These are phyloP conservation scores for Melospiza melodia DNA, from an alignment of 2,113 vertebrate genomes.

Conservation along the genomic window DNA sequence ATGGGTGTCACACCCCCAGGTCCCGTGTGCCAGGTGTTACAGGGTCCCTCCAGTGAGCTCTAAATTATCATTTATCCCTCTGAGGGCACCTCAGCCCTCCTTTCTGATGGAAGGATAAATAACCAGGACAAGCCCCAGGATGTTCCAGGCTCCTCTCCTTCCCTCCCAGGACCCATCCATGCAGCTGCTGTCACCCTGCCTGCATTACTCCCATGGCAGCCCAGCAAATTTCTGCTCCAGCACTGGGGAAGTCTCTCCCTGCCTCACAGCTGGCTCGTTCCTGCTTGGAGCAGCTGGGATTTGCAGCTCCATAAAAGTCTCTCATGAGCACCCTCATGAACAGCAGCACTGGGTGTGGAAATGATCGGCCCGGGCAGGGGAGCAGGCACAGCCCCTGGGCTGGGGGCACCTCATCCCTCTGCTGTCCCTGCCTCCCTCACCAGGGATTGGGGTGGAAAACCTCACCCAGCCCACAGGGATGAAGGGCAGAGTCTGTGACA, in stretches of 20 bases:
- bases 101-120: not conserved
- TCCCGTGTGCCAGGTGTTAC: not conserved
- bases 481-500: not conserved
- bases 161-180: not conserved
- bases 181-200: not conserved
- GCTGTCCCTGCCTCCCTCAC: not conserved
- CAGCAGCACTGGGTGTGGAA: not conserved
- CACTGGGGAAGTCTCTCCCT: not conserved
- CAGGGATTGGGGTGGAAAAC: not conserved
- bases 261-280: not conserved
- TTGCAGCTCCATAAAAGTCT: not conserved
- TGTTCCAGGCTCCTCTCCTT: not conserved
- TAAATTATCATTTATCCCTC: not conserved
- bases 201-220: not conserved
- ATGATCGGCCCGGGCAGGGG: not conserved
- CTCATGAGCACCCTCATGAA: not conserved
- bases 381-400: not conserved
- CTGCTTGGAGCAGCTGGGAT: slow-evolving; percentile 2
- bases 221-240: not conserved
- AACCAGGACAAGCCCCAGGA: not conserved
- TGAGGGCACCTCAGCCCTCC: not conserved
- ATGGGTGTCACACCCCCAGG: not conserved
- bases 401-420: not conserved
- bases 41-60: not conserved
- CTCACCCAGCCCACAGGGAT: not conserved